These are phyloP conservation scores for Cryptocheilus praepositus DNA, from an alignment of 2,888 invertebrate species.

Conservation along the genomic window DNA sequence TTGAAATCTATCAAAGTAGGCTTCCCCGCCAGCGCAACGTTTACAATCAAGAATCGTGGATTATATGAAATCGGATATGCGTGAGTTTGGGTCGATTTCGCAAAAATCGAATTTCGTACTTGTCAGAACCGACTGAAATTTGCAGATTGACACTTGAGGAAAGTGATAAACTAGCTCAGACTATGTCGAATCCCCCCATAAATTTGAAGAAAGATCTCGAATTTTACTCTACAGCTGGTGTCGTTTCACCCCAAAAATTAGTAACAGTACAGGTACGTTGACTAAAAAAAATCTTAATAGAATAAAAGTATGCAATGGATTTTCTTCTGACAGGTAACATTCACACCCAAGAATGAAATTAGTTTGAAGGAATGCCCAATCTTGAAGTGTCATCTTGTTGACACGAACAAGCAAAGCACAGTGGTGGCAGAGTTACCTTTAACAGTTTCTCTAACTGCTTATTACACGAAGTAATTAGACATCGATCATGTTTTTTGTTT, in stretches of 20 bases:
- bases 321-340: conserved; percentile 41
- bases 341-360: conserved; percentile 55
- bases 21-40: conserved; percentile 73
- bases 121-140: not conserved
- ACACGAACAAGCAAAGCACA: conserved; percentile 45
- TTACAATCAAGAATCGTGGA: conserved; percentile 78
- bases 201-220: conserved; percentile 53
- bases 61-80: conserved; percentile 78
- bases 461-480: conserved; percentile 54
- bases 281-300: too few species aligned
- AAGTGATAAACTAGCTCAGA: too few species aligned
- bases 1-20: conserved; percentile 79
- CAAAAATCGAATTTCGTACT: not conserved
- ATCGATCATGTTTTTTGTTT: not conserved
- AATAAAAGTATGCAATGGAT: not conserved
- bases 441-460: conserved; percentile 57
- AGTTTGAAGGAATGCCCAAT: conserved; percentile 51
- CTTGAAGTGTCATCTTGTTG: conserved; percentile 58
- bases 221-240: conserved; percentile 56
- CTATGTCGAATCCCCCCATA: not conserved
- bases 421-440: conserved; percentile 63
- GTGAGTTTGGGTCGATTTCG: conserved; percentile 67
- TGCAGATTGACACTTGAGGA: not conserved
- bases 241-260: conserved; percentile 49
- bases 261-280: conserved; percentile 47